phyloP scores from a whole-genome alignment of 2,797 vertebrate species.

The Limnodromus scolopaceus region DNA sequence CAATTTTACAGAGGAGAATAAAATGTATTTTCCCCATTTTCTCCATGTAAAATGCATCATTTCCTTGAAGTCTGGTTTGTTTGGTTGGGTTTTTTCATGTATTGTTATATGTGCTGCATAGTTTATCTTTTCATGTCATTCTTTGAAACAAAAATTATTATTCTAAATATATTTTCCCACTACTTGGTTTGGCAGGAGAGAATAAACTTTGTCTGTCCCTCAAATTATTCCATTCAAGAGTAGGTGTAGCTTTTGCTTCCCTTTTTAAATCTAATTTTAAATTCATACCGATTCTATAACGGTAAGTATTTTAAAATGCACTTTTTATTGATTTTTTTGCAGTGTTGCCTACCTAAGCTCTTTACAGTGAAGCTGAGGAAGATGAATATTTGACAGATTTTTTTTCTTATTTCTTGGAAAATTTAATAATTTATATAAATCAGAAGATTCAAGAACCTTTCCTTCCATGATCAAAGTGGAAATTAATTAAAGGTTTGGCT shows the following conservation, averaged over 20 bases:
- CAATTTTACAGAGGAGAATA: not conserved
- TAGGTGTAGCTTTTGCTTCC: not conserved
- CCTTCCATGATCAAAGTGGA: not conserved
- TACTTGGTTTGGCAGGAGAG: not conserved
- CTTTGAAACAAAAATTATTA: not conserved
- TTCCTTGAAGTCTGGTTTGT: not conserved
- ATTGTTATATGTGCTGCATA: not conserved
- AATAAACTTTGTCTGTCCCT: not conserved
- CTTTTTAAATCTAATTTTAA: not conserved
- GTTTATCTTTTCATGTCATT: not conserved
- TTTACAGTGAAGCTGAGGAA: not conserved
- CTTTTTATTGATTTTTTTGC: not conserved
- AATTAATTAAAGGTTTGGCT: not conserved
- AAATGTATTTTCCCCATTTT: fast-evolving
- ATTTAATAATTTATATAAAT: not conserved
- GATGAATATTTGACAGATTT: not conserved
- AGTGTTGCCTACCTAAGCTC: not conserved
- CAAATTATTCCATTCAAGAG: not conserved
- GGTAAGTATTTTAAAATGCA: not conserved
- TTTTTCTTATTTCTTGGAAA: not conserved
- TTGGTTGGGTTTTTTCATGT: fast-evolving
- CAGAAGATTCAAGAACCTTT: not conserved
- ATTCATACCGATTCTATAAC: not conserved
- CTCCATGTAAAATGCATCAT: not conserved
- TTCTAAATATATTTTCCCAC: not conserved